These are phyloP conservation scores for Eristalis arbustorum DNA, from an alignment of 2,888 invertebrate species.

Conservation along the genomic window DNA sequence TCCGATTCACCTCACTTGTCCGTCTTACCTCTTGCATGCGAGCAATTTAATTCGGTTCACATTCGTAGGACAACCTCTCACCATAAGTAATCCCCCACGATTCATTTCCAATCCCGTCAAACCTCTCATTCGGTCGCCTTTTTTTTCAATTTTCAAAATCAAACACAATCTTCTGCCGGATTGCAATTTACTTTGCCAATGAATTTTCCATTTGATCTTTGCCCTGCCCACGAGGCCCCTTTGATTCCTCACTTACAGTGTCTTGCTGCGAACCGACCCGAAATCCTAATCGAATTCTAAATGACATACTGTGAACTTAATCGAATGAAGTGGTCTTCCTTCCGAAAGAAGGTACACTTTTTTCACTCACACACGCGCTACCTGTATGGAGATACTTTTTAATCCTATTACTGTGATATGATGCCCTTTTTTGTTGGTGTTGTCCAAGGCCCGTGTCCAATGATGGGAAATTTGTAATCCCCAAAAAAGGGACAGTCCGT, in stretches of 20 bases:
- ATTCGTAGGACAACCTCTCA: neutral
- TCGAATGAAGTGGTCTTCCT: constrained; percentile 27
- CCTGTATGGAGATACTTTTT: constrained; percentile 18
- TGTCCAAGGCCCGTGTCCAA: neutral
- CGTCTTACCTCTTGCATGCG: neutral
- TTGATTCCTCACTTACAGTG: neutral
- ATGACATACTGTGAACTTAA: constrained; percentile 16
- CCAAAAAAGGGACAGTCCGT: constrained; percentile 14
- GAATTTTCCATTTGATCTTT: constrained; percentile 21
- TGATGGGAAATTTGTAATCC: constrained; percentile 22
- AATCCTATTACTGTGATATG: constrained; percentile 40
- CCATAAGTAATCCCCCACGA: neutral
- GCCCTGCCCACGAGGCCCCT: neutral
- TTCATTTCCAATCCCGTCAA: neutral
- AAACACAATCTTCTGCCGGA: constrained; percentile 14
- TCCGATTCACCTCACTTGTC: neutral
- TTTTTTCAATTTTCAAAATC: constrained; percentile 34
- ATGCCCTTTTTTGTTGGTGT: neutral
- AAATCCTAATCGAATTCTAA: constrained; percentile 44
- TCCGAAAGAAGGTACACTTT: neutral
- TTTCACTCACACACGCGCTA: neutral
- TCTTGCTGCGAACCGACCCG: neutral
- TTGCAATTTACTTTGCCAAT: constrained; percentile 28
- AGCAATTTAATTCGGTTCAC: neutral
- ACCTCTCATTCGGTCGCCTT: neutral